Evolutionary conservation across 2,888 invertebrate genomes (phyloP), one percentile per base, ranked within the genome.

Genomic region (Dryobotodes eremita): DNA sequence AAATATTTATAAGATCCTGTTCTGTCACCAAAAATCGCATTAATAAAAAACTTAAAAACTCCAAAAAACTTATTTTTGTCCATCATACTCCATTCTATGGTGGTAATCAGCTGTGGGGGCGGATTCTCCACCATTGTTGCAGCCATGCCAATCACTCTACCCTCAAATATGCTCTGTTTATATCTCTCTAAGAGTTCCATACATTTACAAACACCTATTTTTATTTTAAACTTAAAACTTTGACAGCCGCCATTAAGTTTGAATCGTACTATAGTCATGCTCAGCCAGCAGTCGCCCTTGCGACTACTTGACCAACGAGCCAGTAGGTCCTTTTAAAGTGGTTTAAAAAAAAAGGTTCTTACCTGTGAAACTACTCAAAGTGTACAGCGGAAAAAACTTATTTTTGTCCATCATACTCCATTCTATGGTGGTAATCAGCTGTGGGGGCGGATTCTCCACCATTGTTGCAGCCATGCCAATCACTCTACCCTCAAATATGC

Each of bases 61-160:
- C n/a, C n/a, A 92, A 99, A 99, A 94, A 99, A 99, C 93, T 99
- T 99, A 69, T 97, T 97, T 92, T 99, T 99, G 94, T 99, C 98
- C 99, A 99, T 98, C 99, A 99, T 99, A 88, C 99, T 98, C 98
- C 99, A 99, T 95, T 99, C 99, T 84, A 99, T 99, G 11, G 98
- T 99, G 48, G 98, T 98, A 83, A 98, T 98, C 75, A 98, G 97
- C 88, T 97, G 96, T 0, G 97, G 96, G 0, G 96, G 96, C 10
- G 97, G 97, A 23, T 96, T 95, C 89, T 98, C 98, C 48, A 97
- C 97, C 93, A 97, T 96, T 0, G 95, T 94, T 0, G 96, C 94
- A 0, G 95, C 95, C 94, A 95, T 96, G 0, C 73, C 87, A 17
- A 23, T 31, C 0, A n/a, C 8, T 20, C 66, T 73, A 31, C 72